Evolutionary conservation across 1,140 invertebrate species (phyloP).

Genomic region (Chironomus tepperi): DNA sequence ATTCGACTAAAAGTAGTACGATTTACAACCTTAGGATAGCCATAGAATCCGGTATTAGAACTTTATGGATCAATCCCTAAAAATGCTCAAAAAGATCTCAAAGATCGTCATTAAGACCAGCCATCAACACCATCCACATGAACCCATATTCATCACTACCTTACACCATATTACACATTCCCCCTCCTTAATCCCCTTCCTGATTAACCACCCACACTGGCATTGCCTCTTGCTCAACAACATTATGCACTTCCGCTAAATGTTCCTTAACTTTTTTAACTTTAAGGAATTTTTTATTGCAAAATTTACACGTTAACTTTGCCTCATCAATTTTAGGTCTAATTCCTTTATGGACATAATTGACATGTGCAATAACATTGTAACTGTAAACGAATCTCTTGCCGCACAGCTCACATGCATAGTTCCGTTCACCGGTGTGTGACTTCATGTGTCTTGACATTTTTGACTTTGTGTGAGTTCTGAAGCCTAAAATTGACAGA

Average conservation of each 20-base stretch:
- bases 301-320: background rate
- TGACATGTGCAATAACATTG: background rate
- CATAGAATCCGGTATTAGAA: no score
- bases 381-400: background rate
- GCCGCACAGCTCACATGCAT: slow-evolving; percentile 72
- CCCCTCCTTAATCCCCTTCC: no score
- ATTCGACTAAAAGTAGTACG: no score
- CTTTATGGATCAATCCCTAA: no score
- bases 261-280: background rate
- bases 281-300: background rate
- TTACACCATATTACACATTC: no score
- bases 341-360: background rate
- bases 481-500: background rate
- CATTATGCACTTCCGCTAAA: background rate
- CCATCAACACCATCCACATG: no score
- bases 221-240: background rate
- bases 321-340: background rate
- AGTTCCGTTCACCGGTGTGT: slow-evolving; percentile 40
- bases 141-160: no score
- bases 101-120: no score
- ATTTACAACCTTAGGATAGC: no score
- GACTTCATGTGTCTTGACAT: background rate
- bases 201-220: background rate
- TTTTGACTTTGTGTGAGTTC: background rate
- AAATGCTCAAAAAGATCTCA: no score